These are phyloP conservation scores for Galaxias olidus DNA, from an alignment of 2,797 vertebrate genomes.

Conservation along the genomic window DNA sequence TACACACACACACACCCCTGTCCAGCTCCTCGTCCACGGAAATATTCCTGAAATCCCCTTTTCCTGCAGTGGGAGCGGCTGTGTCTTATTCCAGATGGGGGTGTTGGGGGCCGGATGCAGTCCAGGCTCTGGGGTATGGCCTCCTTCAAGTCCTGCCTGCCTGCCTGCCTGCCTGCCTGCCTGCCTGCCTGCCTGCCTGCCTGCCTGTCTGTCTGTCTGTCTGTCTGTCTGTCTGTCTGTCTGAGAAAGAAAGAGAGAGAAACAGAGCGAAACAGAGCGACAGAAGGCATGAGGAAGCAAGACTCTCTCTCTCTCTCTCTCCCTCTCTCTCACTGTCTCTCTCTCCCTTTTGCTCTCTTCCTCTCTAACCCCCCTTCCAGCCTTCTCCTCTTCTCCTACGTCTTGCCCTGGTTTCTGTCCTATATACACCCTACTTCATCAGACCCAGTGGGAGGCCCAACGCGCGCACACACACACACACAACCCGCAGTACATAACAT, in stretches of 20 bases:
- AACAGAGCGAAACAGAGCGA: too few relatives aligned
- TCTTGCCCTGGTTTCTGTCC: neutral
- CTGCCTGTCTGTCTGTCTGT: neutral
- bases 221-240: neutral
- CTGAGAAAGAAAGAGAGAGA: too few relatives aligned
- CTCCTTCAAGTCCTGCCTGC: conserved; percentile 46
- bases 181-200: neutral
- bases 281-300: too few relatives aligned
- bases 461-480: too few relatives aligned
- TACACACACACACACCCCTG: conserved; percentile 5
- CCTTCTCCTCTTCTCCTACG: neutral
- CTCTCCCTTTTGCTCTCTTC: neutral
- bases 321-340: neutral
- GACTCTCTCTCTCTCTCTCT: neutral
- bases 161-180: conserved; percentile 3
- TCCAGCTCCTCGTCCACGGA: neutral
- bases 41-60: conserved; percentile 32
- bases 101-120: conserved; percentile 59
- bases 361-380: too few relatives aligned
- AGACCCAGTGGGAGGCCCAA: too few relatives aligned
- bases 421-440: too few relatives aligned
- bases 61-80: conserved; percentile 57
- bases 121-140: conserved; percentile 56
- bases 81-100: conserved; percentile 60
- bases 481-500: too few relatives aligned